These are phyloP conservation scores for Equus przewalskii DNA, from an alignment of 2,113 vertebrate species.

Conservation along the genomic window DNA sequence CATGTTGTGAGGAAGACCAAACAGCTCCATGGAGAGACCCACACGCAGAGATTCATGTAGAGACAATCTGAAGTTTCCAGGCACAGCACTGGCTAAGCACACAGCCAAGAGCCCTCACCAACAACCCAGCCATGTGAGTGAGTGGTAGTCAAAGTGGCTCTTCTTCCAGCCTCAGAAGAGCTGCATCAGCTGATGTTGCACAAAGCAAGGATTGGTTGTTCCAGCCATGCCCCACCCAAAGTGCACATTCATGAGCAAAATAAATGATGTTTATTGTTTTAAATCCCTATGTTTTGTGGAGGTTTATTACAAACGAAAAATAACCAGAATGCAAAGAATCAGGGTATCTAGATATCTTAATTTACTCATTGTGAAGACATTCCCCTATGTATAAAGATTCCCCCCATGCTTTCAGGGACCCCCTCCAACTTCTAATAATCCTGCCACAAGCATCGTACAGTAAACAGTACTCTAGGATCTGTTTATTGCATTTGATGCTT, in stretches of 20 bases:
- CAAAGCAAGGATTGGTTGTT: background rate
- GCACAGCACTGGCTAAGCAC: background rate
- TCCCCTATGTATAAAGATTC: background rate
- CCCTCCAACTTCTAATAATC: background rate
- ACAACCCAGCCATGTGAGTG: rapidly evolving
- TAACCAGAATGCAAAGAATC: background rate
- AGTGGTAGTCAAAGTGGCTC: background rate
- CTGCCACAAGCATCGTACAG: background rate
- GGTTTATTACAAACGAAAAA: background rate
- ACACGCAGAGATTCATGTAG: background rate
- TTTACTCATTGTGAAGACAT: background rate
- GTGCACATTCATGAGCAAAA: background rate
- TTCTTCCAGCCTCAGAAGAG: background rate
- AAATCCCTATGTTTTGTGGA: background rate
- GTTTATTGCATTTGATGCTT: background rate
- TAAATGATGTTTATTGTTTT: background rate
- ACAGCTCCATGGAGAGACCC: background rate
- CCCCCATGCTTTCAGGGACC: background rate
- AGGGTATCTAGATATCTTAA: background rate
- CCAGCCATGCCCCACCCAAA: too few species aligned
- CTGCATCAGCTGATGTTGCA: background rate
- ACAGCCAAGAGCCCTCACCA: too few species aligned
- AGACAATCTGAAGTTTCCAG: background rate
- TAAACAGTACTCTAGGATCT: too few species aligned
- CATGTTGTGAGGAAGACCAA: background rate